phyloP scores from a whole-genome alignment of 2,888 invertebrate species.

The Caradrina kadenii region DNA sequence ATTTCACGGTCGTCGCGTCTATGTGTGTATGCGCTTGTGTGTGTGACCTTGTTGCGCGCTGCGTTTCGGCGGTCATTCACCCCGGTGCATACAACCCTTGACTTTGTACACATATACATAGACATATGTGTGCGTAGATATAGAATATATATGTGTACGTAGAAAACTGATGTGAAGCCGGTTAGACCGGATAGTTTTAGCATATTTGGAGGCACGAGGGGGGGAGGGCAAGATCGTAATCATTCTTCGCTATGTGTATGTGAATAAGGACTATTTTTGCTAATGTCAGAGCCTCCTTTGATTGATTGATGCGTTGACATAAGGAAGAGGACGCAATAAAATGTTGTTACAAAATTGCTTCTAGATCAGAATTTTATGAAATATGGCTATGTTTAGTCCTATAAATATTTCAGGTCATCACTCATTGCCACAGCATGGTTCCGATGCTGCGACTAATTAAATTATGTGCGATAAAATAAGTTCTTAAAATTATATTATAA shows the following conservation, averaged over 20 bases:
- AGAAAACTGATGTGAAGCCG: conserved; percentile 42
- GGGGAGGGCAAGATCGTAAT: background rate
- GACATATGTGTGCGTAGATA: conserved; percentile 36
- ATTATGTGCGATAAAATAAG: too few relatives aligned
- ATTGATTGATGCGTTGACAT: background rate
- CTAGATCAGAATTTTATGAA: too few relatives aligned
- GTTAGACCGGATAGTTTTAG: conserved; percentile 44
- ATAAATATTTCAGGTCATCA: too few relatives aligned
- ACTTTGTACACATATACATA: conserved; percentile 75
- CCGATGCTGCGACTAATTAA: too few relatives aligned
- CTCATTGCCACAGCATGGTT: too few relatives aligned
- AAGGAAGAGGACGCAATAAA: too few relatives aligned
- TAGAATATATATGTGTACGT: conserved; percentile 28
- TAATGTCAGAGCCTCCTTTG: background rate
- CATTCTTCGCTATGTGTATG: background rate
- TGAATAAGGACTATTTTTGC: background rate
- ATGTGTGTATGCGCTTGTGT: conserved; percentile 82
- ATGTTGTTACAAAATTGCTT: too few relatives aligned
- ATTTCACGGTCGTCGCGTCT: conserved; percentile 84
- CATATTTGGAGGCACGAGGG: background rate
- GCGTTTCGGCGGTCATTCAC: conserved; percentile 89
- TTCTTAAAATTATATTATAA: too few relatives aligned
- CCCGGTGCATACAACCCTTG: conserved; percentile 88
- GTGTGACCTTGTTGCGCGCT: conserved; percentile 87
- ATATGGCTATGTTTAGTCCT: too few relatives aligned